Evolutionary conservation across 2,113 vertebrate species (phyloP), one percentile per base, ranked within the genome.

Genomic region (Axis porcinus): DNA sequence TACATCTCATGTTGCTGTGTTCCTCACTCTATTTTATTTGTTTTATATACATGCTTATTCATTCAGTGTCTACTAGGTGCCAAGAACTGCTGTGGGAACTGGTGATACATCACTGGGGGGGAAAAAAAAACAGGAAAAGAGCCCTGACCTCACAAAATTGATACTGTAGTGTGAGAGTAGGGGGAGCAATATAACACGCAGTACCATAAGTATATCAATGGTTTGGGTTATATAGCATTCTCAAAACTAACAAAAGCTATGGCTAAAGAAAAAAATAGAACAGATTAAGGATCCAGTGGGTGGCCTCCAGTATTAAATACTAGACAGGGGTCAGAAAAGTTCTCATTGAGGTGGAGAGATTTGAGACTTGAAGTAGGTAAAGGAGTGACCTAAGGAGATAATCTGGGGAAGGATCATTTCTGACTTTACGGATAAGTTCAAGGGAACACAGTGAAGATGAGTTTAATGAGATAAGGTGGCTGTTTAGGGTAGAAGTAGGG

Each of bases 221-320:
- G 62, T 85, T 64, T 79, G 96, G 21, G 40, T 86, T 64, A 40
- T 50, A 43, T 82, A 86, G 4, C 3, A 83, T 96, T 19, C 36
- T 92, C 96, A 30, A 96, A 94, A 79, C 25, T 47, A 89, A 25
- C 64, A 60, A 89, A 89, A 87, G 33, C 64, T 96, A n/a, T 57
- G 36, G 58, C 19, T 15, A 86, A 50, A 96, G 30, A 13, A 12
- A 83, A 74, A 67, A 23, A 1, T 21, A 81, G 50, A 87, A 6
- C 11, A 94, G 83, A 83, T 76, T 84, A 92, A 86, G 43, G 27
- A 89, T 5, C 14, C 85, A 83, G 0, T n/a, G 4, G 3, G 47
- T 33, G 1, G 28, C 54, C 40, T 94, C 4, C 3, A 55, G 12
- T 64, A 86, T 94, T 78, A 82, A 58, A n/a, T 54, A 83, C 45